These are phyloP conservation scores for Petrocephalus zakoni DNA, from an alignment of 2,113 vertebrate genomes.

Conservation along the genomic window DNA sequence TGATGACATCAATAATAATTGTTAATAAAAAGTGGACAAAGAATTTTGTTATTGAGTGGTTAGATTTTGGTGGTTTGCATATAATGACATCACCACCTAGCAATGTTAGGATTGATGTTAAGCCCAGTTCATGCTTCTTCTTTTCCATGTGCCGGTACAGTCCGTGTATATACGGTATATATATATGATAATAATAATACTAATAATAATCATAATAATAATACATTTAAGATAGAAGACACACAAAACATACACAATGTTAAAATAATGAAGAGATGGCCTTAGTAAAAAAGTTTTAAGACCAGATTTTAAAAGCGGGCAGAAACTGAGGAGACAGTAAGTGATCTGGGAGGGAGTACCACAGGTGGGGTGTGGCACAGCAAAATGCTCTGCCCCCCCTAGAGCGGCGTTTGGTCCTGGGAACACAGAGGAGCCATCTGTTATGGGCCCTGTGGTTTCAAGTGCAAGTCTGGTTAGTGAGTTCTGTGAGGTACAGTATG, in stretches of 20 bases:
- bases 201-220: too few relatives aligned
- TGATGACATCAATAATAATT: too few relatives aligned
- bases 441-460: neutral
- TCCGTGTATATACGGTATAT: neutral
- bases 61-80: too few relatives aligned
- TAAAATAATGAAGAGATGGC: neutral
- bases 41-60: too few relatives aligned
- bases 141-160: too few relatives aligned
- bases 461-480: neutral
- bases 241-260: neutral
- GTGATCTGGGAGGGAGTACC: neutral
- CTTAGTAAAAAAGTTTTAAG: neutral
- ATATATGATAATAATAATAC: too few relatives aligned
- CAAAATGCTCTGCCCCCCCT: neutral
- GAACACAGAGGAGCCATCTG: neutral
- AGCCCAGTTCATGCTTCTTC: too few relatives aligned
- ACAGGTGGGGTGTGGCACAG: neutral
- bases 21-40: too few relatives aligned
- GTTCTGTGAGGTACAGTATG: neutral
- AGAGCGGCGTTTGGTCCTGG: neutral
- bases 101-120: too few relatives aligned
- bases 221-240: neutral
- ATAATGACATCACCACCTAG: too few relatives aligned
- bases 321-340: neutral
- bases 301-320: neutral